Conservation (phyloP, 2,797 vertebrate species). For the Gorsachius magnificus region DNA sequence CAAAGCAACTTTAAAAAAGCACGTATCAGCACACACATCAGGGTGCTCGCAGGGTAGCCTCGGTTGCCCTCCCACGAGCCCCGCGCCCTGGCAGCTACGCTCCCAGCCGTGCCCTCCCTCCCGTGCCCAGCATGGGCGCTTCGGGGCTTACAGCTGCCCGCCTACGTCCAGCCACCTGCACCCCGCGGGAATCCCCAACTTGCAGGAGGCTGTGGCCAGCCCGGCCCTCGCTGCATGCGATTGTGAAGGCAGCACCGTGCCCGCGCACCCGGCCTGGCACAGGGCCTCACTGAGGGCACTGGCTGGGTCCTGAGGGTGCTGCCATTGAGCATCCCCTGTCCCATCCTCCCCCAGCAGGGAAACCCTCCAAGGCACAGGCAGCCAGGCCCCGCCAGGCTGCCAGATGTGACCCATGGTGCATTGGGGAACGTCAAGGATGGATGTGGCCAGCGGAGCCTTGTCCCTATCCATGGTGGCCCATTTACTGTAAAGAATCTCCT, state of each 20-base stretch:
- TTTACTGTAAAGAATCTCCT: not conserved
- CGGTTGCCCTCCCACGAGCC: not conserved
- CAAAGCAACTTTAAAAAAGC: not conserved
- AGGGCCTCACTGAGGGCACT: not conserved
- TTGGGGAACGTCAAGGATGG: not conserved
- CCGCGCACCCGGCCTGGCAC: fast-evolving
- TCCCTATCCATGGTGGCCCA: fast-evolving
- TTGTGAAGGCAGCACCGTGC: fast-evolving
- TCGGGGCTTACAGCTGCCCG: not conserved
- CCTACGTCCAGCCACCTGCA: fast-evolving
- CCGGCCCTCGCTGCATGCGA: not conserved
- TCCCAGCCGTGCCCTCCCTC: not conserved
- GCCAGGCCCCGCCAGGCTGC: not conserved
- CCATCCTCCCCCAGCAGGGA: not conserved
- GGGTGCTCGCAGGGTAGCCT: not conserved
- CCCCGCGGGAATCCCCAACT: not conserved
- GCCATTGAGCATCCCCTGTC: not conserved
- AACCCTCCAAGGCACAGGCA: not conserved
- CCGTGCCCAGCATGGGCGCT: fast-evolving
- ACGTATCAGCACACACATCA: fast-evolving
- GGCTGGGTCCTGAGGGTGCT: not conserved
- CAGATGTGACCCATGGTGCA: not conserved
- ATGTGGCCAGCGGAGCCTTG: not conserved
- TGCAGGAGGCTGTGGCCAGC: not conserved
- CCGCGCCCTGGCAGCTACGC: fast-evolving